Evolutionary conservation across 2,888 invertebrate genomes (phyloP), one percentile per base, ranked within the genome.

Genomic region (Mellilla xanthometata): DNA sequence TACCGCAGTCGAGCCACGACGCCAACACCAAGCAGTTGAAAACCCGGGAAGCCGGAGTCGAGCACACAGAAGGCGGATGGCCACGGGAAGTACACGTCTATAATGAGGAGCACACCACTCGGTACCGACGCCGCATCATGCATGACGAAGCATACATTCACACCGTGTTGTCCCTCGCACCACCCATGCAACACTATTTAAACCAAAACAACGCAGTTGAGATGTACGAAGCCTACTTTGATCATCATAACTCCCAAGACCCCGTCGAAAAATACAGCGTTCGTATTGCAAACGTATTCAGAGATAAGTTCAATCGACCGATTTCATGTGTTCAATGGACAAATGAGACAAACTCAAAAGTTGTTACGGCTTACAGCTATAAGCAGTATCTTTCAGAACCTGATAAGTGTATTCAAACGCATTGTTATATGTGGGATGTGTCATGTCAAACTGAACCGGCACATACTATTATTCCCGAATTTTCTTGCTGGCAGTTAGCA

Each of bases 51-150:
- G 88, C 89, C 50, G 94, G 94, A 6, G 91, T 96, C 69, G 91
- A 92, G 58, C 96, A 96, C 72, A 87, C 85, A 8, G 96, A 96
- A 77, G 96, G 96, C 48, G 96, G 96, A 10, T 96, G 96, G 96
- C 95, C 96, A 1, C 93, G 93, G 63, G 96, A 96, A 55, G 84
- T 94, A 6, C 92, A 92, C 53, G 74, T 83, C 46, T 76, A 86
- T 32, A 93, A 93, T 64, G 91, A 93, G 57, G 96, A 96, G 58
- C 94, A 94, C 65, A 92, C 94, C 5, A 72, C 90, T 28, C 91
- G 96, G 39, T 94, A 94, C 74, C 90, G 94, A 39, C 94, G 96
- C 56, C 95, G 95, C 70, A 90, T 95, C 12, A 94, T 94, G 72
- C 95, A 95, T 56, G 96, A 96, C 49, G 96, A 96, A 61, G 80